phyloP scores from a whole-genome alignment of 2,888 invertebrate species.

The Andrena haemorrhoa region DNA sequence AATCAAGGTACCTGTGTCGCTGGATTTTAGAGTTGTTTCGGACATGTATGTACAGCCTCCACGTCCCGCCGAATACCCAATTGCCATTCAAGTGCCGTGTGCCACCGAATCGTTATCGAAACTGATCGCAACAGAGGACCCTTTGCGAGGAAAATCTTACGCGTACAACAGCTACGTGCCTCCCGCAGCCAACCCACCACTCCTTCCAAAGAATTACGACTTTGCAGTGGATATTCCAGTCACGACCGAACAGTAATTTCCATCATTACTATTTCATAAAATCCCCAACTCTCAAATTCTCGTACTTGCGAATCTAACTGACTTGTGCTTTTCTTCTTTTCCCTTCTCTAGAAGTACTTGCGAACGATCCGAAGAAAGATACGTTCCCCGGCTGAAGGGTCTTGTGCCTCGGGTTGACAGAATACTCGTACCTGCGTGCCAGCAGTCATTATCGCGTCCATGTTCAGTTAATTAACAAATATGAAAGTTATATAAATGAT shows the following conservation, averaged over 20 bases:
- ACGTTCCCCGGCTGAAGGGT: slow-evolving; percentile 52
- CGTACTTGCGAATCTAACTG: background rate
- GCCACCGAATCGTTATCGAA: background rate
- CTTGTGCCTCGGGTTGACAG: slow-evolving; percentile 66
- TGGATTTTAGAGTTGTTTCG: slow-evolving; percentile 34
- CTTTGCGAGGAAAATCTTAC: slow-evolving; percentile 58
- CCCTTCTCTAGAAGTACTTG: background rate
- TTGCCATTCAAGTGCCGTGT: slow-evolving; percentile 39
- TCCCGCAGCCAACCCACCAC: background rate
- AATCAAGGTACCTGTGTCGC: slow-evolving; percentile 1
- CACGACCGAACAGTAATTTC: slow-evolving; percentile 13
- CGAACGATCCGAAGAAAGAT: background rate
- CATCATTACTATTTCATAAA: background rate
- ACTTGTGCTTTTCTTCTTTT: background rate
- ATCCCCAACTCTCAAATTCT: too few relatives aligned
- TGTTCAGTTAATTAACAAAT: background rate
- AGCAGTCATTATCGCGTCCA: slow-evolving; percentile 19
- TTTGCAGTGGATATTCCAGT: slow-evolving; percentile 43
- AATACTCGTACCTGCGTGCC: slow-evolving; percentile 69
- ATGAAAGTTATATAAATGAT: background rate
- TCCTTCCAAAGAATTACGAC: slow-evolving; percentile 28
- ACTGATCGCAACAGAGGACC: slow-evolving; percentile 10
- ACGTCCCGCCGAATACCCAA: slow-evolving; percentile 30
- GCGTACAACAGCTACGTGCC: slow-evolving; percentile 51
- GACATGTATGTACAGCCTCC: slow-evolving; percentile 12